Evolutionary conservation across 2,113 vertebrate species (phyloP).

Genomic region (Mormoops blainvillei): DNA sequence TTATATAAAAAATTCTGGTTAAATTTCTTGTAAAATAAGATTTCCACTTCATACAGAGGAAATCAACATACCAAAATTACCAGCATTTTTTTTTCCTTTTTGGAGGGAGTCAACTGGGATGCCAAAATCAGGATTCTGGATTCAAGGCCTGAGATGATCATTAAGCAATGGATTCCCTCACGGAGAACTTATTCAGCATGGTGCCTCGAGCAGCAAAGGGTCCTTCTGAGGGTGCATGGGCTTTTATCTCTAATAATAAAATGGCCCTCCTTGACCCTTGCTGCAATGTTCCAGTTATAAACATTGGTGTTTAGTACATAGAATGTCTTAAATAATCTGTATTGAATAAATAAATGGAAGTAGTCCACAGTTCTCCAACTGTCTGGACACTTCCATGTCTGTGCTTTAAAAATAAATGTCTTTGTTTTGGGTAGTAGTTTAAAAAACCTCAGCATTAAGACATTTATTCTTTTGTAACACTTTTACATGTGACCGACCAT

Average conservation of each 20-base stretch:
- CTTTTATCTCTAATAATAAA: background rate
- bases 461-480: constrained; percentile 20
- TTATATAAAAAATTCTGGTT: constrained; percentile 12
- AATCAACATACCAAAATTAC: background rate
- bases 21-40: background rate
- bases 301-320: background rate
- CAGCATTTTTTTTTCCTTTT: background rate
- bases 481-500: background rate
- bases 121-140: background rate
- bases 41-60: background rate
- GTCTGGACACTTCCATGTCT: constrained; percentile 5
- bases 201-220: background rate
- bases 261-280: background rate
- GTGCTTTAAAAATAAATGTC: background rate
- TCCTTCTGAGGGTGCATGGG: background rate
- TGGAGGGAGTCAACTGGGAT: background rate
- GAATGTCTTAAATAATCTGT: background rate
- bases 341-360: background rate
- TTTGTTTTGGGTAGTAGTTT: constrained; percentile 17
- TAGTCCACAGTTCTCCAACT: background rate
- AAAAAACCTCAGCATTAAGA: background rate
- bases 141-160: background rate
- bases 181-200: background rate
- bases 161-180: background rate
- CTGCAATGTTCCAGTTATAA: background rate